Conservation (phyloP, 2,888 invertebrate genomes). For the Adelognathus sp. region DNA sequence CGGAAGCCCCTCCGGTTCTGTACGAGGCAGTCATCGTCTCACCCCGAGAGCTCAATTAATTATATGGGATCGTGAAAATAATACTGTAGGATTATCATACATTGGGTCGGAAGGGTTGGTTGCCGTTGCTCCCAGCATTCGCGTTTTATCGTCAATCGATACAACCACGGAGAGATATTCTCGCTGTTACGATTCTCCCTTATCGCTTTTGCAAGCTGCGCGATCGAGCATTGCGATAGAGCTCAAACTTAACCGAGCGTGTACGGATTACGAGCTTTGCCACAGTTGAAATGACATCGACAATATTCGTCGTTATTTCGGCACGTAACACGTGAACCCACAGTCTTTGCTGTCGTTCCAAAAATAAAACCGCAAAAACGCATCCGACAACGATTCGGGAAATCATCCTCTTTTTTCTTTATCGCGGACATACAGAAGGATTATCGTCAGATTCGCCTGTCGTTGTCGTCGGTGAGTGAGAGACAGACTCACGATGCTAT, state of each 20-base stretch:
- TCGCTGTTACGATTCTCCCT: neutral
- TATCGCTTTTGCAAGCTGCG: neutral
- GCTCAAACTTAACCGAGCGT: neutral
- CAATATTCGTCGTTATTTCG: neutral
- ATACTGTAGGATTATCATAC: slow-evolving; percentile 15
- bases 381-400: neutral
- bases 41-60: neutral
- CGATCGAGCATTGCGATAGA: slow-evolving; percentile 11
- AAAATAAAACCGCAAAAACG: neutral
- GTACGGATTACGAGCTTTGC: neutral
- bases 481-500: neutral
- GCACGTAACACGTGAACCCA: neutral
- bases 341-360: neutral
- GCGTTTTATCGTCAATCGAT: slow-evolving; percentile 9
- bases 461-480: slow-evolving; percentile 1
- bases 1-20: neutral
- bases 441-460: slow-evolving; percentile 18
- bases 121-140: neutral
- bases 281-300: neutral
- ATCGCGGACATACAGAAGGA: neutral
- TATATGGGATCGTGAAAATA: slow-evolving; percentile 8
- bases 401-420: neutral
- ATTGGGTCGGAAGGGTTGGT: neutral
- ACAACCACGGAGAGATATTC: neutral
- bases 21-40: neutral